Evolutionary conservation across 2,797 vertebrate species (phyloP), one percentile per base, ranked within the genome.

Genomic region (Scleropages formosus): DNA sequence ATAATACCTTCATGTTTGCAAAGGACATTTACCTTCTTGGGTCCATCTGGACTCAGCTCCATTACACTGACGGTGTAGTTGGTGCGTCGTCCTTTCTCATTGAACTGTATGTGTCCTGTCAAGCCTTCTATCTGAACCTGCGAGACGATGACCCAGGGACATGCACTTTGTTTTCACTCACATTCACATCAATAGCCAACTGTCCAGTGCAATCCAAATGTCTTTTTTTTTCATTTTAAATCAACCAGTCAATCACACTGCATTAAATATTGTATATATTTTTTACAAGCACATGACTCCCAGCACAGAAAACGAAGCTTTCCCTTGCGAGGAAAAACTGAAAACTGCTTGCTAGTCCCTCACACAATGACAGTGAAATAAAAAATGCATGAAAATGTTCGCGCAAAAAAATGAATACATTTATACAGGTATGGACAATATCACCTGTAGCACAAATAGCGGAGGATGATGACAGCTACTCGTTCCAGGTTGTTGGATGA

Each of bases 21-120:
- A 39, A 39, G 31, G 8, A 0, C 4, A 39, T 75, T 89, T 90
- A 98, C 97, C 94, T 97, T 95, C 75, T 93, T 91, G 84, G 94
- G 91, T 12, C 96, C 96, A 0, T 85, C 89, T 1, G 86, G 92
- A 75, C 92, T 93, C 81, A 98, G 93, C 85, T 98, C 97, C 82
- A 98, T 95, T 76, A 98, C 95, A 0, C 90, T 91, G 74, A 99
- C 90, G 0, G 94, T 97, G 84, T 93, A 98, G 90, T 99, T 99
- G 77, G 95, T 97, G 18, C 97, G 93, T 77, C 95, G 93, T 7
- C 97, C 97, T 78, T 94, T 94, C 82, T 98, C 96, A 0, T 98
- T 95, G 76, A 99, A 99, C 85, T 99, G 96, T 49, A 99, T 92
- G 0, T 94, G 94, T 75, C 96, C 96, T 0, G 96, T 96, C 72